Base-by-base conservation (phyloP, 2,888 invertebrate species). In the Ectobius pallidus region DNA sequence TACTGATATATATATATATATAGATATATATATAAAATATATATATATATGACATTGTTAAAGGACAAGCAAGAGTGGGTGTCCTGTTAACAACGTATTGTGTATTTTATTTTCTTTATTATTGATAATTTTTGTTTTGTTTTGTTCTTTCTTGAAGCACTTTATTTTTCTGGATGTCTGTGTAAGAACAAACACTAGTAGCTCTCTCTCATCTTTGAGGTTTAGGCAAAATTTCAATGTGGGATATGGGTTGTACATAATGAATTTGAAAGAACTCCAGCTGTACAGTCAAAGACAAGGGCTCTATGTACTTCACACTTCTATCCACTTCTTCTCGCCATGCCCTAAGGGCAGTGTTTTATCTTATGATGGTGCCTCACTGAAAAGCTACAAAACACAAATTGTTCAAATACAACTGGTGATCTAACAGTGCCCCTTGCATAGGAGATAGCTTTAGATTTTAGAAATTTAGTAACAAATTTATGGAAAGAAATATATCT, bases 11-110 rank as follows among this genome's bases (percentile, higher is more conserved):
- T 75, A 74, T n/a, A n/a, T n/a, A n/a, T 72, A 75, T 71, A 75
- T 74, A 75, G 69, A 75, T 71, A 74, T 71, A 73, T 68, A 75
- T 67, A 73, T 46, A 75, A 52, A 70, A 74, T 62, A 72, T 67
- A 73, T 69, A 82, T 83, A 82, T 82, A 82, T 81, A 82, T 82
- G 82, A 83, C 84, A 84, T 83, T 71, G 71, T 73, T 70, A 70
- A 74, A 72, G 72, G 72, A 55, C 72, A 70, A 22, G 44, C 67
- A 71, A 70, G 67, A 62, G 25, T 46, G 34, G 39, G 30, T 73
- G 71, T 73, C 71, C 73, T 72, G 18, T 69, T 52, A 72, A 72
- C 72, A 74, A 73, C 44, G 65, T 39, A 27, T 44, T 65, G 65
- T 65, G 44, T 65, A 46, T 65, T 49, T 71, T 70, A 63, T 39